phyloP scores from a whole-genome alignment of 2,888 invertebrate species.

The Parapristionchus giblindavisi region DNA sequence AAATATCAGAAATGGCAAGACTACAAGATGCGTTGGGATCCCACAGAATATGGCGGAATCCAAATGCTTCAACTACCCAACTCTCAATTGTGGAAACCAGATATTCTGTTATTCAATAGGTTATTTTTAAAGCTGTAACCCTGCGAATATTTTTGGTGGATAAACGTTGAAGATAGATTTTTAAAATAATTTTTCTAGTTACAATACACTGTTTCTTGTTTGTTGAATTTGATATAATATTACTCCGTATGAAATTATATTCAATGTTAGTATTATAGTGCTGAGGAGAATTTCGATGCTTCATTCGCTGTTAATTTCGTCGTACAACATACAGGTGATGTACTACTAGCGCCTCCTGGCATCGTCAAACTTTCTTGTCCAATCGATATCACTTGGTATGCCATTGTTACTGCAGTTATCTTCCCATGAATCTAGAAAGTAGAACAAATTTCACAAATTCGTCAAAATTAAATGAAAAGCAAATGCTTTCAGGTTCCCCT shows the following conservation, averaged over 20 bases:
- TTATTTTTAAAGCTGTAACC: too few species aligned
- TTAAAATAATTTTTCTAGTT: too few species aligned
- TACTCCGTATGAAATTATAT: too few species aligned
- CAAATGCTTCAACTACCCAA: conserved; percentile 93
- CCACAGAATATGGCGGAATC: conserved; percentile 92
- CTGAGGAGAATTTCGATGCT: conserved; percentile 98
- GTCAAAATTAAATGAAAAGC: background rate
- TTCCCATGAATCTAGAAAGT: background rate
- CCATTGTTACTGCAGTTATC: background rate
- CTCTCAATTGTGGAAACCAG: conserved; percentile 95
- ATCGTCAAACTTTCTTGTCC: conserved; percentile 99
- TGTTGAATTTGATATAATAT: too few species aligned
- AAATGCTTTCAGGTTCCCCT: conserved; percentile 79
- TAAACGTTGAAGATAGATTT: too few species aligned
- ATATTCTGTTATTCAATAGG: conserved; percentile 99
- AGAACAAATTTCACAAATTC: background rate
- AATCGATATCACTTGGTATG: conserved; percentile 93
- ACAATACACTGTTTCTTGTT: too few species aligned
- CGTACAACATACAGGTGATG: conserved; percentile 91
- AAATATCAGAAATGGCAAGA: conserved; percentile 86
- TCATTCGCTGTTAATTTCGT: conserved; percentile 98
- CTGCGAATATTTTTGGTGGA: too few species aligned
- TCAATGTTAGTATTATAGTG: conserved; percentile 78
- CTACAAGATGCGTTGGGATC: conserved; percentile 96
- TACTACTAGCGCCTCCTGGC: conserved; percentile 93